Percentiles rank a stretch among this genome's conserved stretches.
These are phyloP conservation scores for Homarus gammarus DNA, from an alignment of 2,888 invertebrate genomes.

Conservation along the genomic window DNA sequence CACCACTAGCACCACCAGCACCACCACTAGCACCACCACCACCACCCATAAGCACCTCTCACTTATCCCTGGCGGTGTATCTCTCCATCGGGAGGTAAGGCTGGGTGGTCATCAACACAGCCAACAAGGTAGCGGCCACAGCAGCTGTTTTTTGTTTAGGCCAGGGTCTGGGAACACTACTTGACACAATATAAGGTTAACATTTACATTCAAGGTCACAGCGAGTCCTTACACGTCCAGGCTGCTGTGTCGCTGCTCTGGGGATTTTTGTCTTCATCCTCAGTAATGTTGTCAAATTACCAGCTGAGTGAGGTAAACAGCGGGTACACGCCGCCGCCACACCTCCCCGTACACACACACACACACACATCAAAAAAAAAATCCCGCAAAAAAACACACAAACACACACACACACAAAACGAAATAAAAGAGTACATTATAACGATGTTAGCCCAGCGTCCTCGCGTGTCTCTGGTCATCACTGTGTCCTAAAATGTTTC, in stretches of 20 bases:
- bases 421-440: slow-evolving; percentile 3
- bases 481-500: not conserved
- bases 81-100: not conserved
- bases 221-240: not conserved
- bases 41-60: too few relatives aligned
- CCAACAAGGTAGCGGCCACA: not conserved
- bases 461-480: not conserved
- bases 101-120: not conserved
- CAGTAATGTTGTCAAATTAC: not conserved
- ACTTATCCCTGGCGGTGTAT: not conserved
- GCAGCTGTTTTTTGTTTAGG: too few relatives aligned
- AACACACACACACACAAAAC: too few relatives aligned
- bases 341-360: not conserved
- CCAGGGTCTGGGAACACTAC: not conserved
- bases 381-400: not conserved
- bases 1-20: not conserved
- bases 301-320: too few relatives aligned
- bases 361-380: not conserved
- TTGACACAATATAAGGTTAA: not conserved
- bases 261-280: not conserved
- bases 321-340: not conserved
- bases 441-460: slow-evolving; percentile 9
- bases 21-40: too few relatives aligned
- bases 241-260: not conserved
- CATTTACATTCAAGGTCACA: slow-evolving; percentile 30